Evolutionary conservation across 2,797 vertebrate genomes (phyloP).

Genomic region (Neoniphon sammara): DNA sequence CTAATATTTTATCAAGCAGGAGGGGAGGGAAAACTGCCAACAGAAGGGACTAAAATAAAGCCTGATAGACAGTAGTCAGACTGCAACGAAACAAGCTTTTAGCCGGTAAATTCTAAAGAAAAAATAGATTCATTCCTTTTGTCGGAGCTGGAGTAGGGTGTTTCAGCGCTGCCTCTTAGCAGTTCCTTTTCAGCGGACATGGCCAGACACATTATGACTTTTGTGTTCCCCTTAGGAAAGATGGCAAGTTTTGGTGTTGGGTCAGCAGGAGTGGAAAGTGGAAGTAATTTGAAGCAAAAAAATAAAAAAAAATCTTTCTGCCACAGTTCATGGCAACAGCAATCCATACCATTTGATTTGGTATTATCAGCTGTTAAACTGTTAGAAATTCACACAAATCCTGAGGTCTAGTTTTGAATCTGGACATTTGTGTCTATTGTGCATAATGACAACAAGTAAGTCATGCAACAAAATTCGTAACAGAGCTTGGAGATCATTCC

Average conservation of each 20-base stretch:
- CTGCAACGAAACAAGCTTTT: conserved; percentile 32
- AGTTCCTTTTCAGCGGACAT: conserved; percentile 5
- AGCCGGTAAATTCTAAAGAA: conserved; percentile 36
- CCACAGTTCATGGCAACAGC: conserved; percentile 17
- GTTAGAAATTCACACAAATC: background rate
- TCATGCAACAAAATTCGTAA: too few species aligned
- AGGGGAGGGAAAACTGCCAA: background rate
- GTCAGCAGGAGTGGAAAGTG: conserved; percentile 4
- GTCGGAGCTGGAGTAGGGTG: conserved; percentile 14
- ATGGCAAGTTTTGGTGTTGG: conserved; percentile 12
- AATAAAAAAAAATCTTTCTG: too few species aligned
- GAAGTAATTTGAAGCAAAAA: conserved; percentile 15
- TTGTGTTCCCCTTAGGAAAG: background rate
- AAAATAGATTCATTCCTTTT: conserved; percentile 29
- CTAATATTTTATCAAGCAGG: conserved; percentile 15
- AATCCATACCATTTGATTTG: conserved; percentile 22
- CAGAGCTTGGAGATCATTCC: too few species aligned
- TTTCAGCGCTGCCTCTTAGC: conserved; percentile 35
- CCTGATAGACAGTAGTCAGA: conserved; percentile 40
- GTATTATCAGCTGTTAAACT: conserved; percentile 6
- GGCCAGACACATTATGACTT: conserved; percentile 24
- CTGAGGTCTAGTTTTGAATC: background rate
- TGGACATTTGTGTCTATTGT: background rate
- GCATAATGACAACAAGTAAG: too few species aligned
- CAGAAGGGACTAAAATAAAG: conserved; percentile 26